Base-by-base conservation (phyloP, 1,140 invertebrate species). In the Melanaphis sacchari region DNA sequence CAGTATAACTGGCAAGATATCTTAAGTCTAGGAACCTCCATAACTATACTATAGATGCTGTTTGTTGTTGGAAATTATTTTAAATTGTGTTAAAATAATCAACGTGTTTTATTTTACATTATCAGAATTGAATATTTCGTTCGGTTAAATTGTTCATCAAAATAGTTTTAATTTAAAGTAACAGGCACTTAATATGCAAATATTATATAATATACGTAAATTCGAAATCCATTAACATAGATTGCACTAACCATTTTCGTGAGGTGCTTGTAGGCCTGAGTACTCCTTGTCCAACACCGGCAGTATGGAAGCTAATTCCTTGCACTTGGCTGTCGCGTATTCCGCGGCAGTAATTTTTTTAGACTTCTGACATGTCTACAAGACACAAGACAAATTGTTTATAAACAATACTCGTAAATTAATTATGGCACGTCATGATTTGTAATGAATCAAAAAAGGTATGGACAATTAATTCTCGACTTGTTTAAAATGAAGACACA, bases 221-320 rank as follows among this genome's bases (percentile, higher is more conserved):
- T 43, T 41, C 24, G 11, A 5, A 1, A 15, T 2, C 15, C 38
- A 90, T 41, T 59, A 66, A 66, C 41, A 31, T n/a, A 43, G n/a
- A 40, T 52, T 76, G 59, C 36, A 93, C 87, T 94, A 94, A 97
- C 96, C 96, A 93, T 96, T 95, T 94, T 97, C 97, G 94, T 97
- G 97, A 1, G 96, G 96, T 26, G 96, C 96, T 95, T 97, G 97
- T 36, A 97, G 94, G 6, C 97, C 97, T 7, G 96, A 95, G 26
- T 96, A 96, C 81, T 96, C 95, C 0, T 95, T 94, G 94, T 97
- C 97, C 43, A 97, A 94, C 85, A 96, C 95, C 3, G 96, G 95
- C 66, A 97, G 94, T 26, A 95, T 94, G 90, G 96, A 95, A 66
- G 96, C 96, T 95, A 97, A 97, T 91, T 96, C 95, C 36, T 95